Conservation (phyloP, 2,888 invertebrate species). For the Lamellibrachia columna region DNA sequence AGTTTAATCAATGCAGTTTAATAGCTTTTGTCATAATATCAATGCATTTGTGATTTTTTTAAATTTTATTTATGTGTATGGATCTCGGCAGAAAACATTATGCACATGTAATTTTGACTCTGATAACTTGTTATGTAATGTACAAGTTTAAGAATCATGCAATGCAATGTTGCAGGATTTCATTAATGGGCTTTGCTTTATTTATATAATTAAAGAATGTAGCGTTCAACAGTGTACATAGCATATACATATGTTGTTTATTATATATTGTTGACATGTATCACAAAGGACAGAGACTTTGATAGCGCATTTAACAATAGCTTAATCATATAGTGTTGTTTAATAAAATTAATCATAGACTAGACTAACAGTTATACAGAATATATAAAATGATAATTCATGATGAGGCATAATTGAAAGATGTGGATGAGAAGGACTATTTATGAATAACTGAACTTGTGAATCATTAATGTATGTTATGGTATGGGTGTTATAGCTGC, state of each 20-base stretch:
- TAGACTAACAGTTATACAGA: no score
- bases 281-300: neutral
- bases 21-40: neutral
- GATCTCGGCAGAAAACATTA: neutral
- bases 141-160: neutral
- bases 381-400: no score
- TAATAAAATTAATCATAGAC: no score
- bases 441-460: no score
- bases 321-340: neutral
- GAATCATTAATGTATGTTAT: no score
- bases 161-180: neutral
- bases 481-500: no score
- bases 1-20: neutral
- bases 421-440: no score
- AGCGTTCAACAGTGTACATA: neutral
- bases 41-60: neutral
- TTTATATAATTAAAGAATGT: neutral
- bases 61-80: neutral
- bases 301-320: neutral
- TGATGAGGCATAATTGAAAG: no score
- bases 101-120: neutral
- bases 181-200: neutral
- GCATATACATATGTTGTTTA: neutral
- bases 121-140: neutral
- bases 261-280: neutral